Base-by-base conservation (phyloP, 2,113 vertebrate species). In the Pseudopodoces humilis region DNA sequence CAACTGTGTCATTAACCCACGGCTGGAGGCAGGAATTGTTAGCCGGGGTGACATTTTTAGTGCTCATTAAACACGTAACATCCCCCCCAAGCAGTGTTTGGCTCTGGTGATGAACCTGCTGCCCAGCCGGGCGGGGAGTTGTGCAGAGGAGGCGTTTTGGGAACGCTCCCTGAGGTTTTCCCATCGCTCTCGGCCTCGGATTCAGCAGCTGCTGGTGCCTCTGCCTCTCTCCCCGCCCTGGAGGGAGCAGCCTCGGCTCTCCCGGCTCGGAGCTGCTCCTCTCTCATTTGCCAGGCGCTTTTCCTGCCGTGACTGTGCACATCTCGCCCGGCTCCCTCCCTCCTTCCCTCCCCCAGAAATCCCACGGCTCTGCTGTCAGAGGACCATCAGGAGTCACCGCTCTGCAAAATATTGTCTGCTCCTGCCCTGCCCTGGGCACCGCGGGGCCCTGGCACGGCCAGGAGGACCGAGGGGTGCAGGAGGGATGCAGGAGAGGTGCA, bases 1-100 rank as follows among this genome's bases (percentile, higher is more conserved):
- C 15, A 9, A 0, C 3, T 4, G 11, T 20, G 58, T 23, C 9
- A 2, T 7, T 12, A 52, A 27, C n/a, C 37, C 39, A 1, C 0
- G 11, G 59, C 75, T 19, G 7, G 28, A 35, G 59, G 35, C 19
- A 31, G 64, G 31, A 12, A 7, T 14, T 74, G 14, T 9, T 9
- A 11, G 39, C 47, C 0, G 14, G 37, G 75, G 49, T 44, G 81
- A 47, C 43, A 3, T 35, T 71, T 52, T 59, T 15, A 13, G 14
- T 7, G 52, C 58, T 81, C 35, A 25, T 78, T 50, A 50, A 72
- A 50, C 62, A 11, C 11, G 0, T 2, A 5, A 15, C 47, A 53
- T 20, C 65, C 41, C 22, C 75, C 21, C 49, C 35, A 60, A 15
- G 82, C 43, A 82, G 44, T 28, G 43, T 41, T 92, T 86, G 23